Evolutionary conservation across 2,113 vertebrate species (phyloP), one percentile per base, ranked within the genome.

Genomic region (Grammatotria lemairii): DNA sequence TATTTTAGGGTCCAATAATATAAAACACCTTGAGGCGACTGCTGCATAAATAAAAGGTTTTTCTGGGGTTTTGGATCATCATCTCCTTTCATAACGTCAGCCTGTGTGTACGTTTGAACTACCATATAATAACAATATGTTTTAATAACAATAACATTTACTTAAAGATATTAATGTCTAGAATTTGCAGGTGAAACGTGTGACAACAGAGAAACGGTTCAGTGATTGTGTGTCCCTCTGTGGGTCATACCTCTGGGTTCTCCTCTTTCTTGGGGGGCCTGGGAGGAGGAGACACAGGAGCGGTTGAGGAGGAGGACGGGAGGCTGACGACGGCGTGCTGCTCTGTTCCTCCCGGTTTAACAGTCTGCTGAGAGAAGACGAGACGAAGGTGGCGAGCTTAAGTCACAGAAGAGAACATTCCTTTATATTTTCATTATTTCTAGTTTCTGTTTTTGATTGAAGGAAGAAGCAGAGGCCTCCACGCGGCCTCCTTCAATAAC

Each of bases 251-350:
- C 98, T 99, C 98, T 68, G 98, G 98, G 93, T 97, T 98, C 94
- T 99, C 98, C 94, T 99, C 98, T 91, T 96, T 98, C 95, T 97
- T 99, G 94, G 97, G 96, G 94, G 97, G 96, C 96, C 98, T 98
- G 63, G 97, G 96, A 93, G 97, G 97, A 82, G 97, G 96, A 95
- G 98, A 94, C 55, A 92, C 2, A 1, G 94, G 91, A 49, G 94
- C 92, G 9, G 94, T 93, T 87, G 97, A 75, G 70, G 70, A 97
- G 89, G 97, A 92, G 19, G 97, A 96, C 58, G 96, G 96, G 93
- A 84, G 82, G 82, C 92, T 97, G 87, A 97, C 96, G n/a, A 96
- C 92, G 90, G 95, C 87, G 86, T 97, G 98, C 92, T 97, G 97
- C 91, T 98, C 97, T 47, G 96, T 94, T 96, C 97, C 96, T 60